Percentiles rank a stretch among this genome's conserved stretches.
phyloP scores from a whole-genome alignment of 2,113 vertebrate genomes.

The Percopsis transmontana region DNA sequence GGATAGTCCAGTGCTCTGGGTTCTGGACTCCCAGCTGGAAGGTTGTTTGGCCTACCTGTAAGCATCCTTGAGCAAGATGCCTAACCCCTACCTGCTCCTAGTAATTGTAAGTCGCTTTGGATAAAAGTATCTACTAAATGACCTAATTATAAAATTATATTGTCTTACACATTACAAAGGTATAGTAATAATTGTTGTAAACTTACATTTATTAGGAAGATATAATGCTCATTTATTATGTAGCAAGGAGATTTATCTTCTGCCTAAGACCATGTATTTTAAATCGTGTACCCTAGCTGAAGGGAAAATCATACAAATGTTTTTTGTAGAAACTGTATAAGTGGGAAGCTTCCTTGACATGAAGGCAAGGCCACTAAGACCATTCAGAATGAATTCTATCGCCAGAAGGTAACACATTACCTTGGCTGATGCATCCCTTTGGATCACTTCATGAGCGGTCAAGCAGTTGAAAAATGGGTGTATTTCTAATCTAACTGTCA shows the following conservation, averaged over 20 bases:
- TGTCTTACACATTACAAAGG: too few species aligned
- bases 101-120: too few species aligned
- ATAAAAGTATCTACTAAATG: too few species aligned
- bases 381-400: too few species aligned
- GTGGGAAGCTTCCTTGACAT: conserved; percentile 30
- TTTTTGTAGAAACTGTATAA: conserved; percentile 40
- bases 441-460: conserved; percentile 37
- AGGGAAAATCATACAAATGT: conserved; percentile 45
- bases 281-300: conserved; percentile 43
- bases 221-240: background rate
- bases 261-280: background rate
- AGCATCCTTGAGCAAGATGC: too few species aligned
- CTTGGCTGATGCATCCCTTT: conserved; percentile 59
- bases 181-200: background rate
- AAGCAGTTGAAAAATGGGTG: conserved; percentile 48
- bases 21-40: too few species aligned
- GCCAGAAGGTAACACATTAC: conserved; percentile 1
- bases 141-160: too few species aligned
- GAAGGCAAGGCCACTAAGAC: conserved; percentile 58
- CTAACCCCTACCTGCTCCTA: too few species aligned
- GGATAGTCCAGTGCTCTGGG: too few species aligned
- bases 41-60: too few species aligned
- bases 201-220: background rate
- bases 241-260: background rate
- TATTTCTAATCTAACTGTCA: conserved; percentile 66